Base-by-base conservation (phyloP, 2,113 vertebrate species). In the Dascyllus trimaculatus region DNA sequence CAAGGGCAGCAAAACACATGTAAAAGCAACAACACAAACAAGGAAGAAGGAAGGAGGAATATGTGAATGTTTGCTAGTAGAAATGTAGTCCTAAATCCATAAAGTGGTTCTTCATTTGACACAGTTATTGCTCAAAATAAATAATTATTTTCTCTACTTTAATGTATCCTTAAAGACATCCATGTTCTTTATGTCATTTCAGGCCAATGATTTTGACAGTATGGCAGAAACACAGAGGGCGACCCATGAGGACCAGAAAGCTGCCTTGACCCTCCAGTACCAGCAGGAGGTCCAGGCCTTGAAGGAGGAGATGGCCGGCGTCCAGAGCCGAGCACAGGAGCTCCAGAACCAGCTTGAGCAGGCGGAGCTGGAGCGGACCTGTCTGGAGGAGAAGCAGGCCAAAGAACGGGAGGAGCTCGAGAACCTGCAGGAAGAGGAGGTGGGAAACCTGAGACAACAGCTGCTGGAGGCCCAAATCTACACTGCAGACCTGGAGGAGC, bases 181-280 rank as follows among this genome's bases (percentile, higher is more conserved):
- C 7, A 1, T 49, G 18, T 49, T 62, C 9, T 35, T 61, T 40
- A 25, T 24, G 1, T 71, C 2, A 0, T 22, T 53, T 69, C 81
- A 95, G 94, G 82, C 93, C 22, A 87, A 45, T 71, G 92, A 93
- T 45, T 91, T 91, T 48, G 86, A 94, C 0, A 51, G 82, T 24
- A 93, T 94, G 78, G 76, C 96, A 0, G 92, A 91, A 2, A 93
- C 96, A 79, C 91, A 94, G 56, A 93, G 88, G 85, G 6, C 8
- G 2, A 60, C n/a, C 24, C 92, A 93, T 51, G 95, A 96, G 6
- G 91, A 94, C 63, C 96, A 97, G 85, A 94, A 90, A 46, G 92
- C 91, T 29, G 61, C 69, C 1, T 25, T 94, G 59, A 94, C 79
- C 62, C 89, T 94, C 24, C 93, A 93, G 72, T 87, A 94, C 32